A percentile compares a stretch with the other conserved stretches of the same genome.
Evolutionary conservation across 92 coral and sea anemone genomes (phyloP).

Genomic region (Palythoa caribaeorum): DNA sequence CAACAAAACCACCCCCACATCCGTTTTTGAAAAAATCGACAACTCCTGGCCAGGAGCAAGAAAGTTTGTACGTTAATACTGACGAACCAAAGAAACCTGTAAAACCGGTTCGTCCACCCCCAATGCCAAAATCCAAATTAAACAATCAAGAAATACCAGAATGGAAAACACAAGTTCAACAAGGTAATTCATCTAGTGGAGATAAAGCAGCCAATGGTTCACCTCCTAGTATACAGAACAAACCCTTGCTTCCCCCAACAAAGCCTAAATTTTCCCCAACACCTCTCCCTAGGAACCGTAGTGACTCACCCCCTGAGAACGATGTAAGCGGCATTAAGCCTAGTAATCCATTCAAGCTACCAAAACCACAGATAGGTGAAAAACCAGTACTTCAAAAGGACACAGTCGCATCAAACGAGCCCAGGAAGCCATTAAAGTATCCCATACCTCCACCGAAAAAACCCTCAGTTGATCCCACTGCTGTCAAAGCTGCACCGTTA

Average conservation of each 20-base stretch:
- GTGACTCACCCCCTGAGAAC: background rate
- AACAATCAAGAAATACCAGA: background rate
- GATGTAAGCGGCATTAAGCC: background rate
- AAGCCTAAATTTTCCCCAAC: constrained; percentile 20
- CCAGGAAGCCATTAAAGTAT: constrained; percentile 1
- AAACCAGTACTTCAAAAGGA: constrained; percentile 17
- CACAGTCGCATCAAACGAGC: background rate
- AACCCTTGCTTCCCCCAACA: constrained; percentile 10
- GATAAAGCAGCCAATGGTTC: background rate
- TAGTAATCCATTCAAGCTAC: background rate
- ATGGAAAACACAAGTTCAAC: constrained; percentile 7
- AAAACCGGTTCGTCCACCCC: constrained; percentile 17
- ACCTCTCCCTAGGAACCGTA: constrained; percentile 34
- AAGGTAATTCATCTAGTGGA: background rate
- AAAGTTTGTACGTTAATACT: too few species aligned
- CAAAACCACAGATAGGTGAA: background rate
- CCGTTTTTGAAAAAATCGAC: constrained; percentile 6
- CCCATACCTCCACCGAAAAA: constrained; percentile 22
- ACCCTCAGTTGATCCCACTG: background rate
- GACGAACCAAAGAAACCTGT: constrained; percentile 7
- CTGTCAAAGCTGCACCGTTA: background rate
- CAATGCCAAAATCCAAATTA: background rate
- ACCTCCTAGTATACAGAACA: background rate
- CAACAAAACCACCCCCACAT: background rate
- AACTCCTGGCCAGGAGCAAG: background rate